These are phyloP conservation scores for Harpegnathos saltator DNA, from an alignment of 1,140 invertebrate species.

Conservation along the genomic window DNA sequence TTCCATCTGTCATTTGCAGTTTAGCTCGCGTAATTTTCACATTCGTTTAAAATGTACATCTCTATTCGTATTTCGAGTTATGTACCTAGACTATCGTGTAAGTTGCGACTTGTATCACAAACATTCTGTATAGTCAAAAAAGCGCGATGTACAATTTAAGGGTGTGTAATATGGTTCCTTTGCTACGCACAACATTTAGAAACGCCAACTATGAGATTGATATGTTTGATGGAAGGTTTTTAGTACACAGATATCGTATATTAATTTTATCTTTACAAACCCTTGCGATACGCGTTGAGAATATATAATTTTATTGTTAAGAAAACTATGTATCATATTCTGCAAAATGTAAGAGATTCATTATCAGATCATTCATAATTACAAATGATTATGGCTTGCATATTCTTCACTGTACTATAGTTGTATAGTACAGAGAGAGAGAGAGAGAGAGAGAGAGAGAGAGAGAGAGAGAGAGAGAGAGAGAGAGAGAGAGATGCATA, in stretches of 20 bases:
- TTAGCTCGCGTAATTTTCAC: too few relatives aligned
- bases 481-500: slow-evolving; percentile 17
- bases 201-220: slow-evolving; percentile 24
- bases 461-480: background rate
- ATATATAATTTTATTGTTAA: slow-evolving; percentile 65
- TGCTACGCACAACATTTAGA: slow-evolving; percentile 57
- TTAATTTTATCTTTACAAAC: slow-evolving; percentile 53
- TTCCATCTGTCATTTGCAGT: too few relatives aligned
- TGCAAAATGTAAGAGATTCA: slow-evolving; percentile 61
- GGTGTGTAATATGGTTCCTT: slow-evolving; percentile 49
- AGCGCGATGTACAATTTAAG: slow-evolving; percentile 31
- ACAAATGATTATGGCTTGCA: slow-evolving; percentile 56
- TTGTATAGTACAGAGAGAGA: slow-evolving; percentile 58
- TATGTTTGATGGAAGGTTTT: slow-evolving; percentile 40
- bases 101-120: background rate
- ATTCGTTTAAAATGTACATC: too few relatives aligned
- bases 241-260: slow-evolving; percentile 35
- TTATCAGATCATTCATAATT: slow-evolving; percentile 60
- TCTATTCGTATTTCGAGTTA: background rate
- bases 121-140: slow-evolving; percentile 24
- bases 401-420: slow-evolving; percentile 65
- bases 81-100: background rate
- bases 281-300: slow-evolving; percentile 45
- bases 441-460: background rate
- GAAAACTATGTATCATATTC: slow-evolving; percentile 58